Percentiles rank a stretch among this genome's conserved stretches.
Conservation (phyloP, 1,140 invertebrate genomes). For the Trachymyrmex septentrionalis region DNA sequence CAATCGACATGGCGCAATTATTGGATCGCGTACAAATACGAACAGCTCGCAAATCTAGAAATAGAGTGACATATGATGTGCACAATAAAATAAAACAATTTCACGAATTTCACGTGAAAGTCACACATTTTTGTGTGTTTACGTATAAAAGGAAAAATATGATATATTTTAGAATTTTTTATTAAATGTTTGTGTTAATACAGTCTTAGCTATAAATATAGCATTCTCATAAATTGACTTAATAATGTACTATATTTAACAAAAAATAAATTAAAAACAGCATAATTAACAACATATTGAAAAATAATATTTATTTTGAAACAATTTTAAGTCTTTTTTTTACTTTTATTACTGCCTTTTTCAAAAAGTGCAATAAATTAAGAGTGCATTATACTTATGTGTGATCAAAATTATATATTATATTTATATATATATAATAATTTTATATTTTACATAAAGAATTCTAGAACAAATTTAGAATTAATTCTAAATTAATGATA, state of each 20-base stretch:
- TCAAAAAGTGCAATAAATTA: too few species aligned
- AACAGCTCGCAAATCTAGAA: background rate
- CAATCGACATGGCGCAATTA: constrained; percentile 41
- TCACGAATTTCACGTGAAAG: background rate
- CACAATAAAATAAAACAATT: constrained; percentile 18
- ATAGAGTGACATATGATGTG: background rate
- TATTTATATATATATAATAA: background rate
- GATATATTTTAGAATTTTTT: background rate
- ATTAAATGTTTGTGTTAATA: background rate
- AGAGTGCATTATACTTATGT: background rate
- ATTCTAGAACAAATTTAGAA: background rate
- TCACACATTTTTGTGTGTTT: background rate
- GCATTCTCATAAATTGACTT: too few species aligned
- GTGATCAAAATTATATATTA: background rate
- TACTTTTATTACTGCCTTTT: too few species aligned
- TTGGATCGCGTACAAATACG: background rate
- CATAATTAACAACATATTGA: too few species aligned
- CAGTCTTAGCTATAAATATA: too few species aligned
- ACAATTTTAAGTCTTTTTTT: too few species aligned
- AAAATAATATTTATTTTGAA: too few species aligned
- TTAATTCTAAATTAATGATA: background rate
- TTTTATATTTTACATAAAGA: background rate
- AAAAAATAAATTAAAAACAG: too few species aligned
- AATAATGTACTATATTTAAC: too few species aligned
- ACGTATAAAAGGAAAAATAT: background rate